Evolutionary conservation across 2,797 vertebrate species (phyloP).

Genomic region (Adrianichthys oophorus): DNA sequence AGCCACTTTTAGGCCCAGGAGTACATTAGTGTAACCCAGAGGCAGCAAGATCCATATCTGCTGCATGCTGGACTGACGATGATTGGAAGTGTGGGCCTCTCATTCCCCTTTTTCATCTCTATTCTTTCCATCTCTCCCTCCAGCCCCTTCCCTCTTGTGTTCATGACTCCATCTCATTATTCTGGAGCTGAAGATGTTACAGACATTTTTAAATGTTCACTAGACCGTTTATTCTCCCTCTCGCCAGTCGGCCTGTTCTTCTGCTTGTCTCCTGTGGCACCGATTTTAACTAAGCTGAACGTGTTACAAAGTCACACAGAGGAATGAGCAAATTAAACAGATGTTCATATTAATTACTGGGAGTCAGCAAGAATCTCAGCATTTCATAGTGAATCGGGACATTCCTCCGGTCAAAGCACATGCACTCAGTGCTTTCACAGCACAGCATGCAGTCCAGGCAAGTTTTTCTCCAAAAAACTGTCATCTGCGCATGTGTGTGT

Average conservation of each 20-base stretch:
- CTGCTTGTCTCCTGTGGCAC: conserved; percentile 43
- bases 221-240: conserved; percentile 22
- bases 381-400: conserved; percentile 35
- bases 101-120: conserved; percentile 16
- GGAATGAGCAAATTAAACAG: conserved; percentile 69
- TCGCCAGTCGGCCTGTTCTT: conserved; percentile 18
- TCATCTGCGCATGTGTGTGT: conserved; percentile 24
- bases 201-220: conserved; percentile 26
- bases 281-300: conserved; percentile 66
- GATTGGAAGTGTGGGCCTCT: conserved; percentile 32
- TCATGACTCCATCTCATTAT: conserved; percentile 39
- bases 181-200: conserved; percentile 20
- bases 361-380: conserved; percentile 31
- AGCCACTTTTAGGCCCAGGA: conserved; percentile 30
- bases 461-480: conserved; percentile 55
- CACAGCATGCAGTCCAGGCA: conserved; percentile 51
- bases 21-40: conserved; percentile 38
- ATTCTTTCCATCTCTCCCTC: conserved; percentile 10
- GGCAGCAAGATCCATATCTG: conserved; percentile 32
- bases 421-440: conserved; percentile 48
- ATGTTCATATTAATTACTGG: conserved; percentile 56
- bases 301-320: conserved; percentile 56
- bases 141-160: conserved; percentile 2
- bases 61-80: conserved; percentile 33
- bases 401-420: conserved; percentile 28